phyloP scores from a whole-genome alignment of 2,113 vertebrate species.

The Colius striatus region DNA sequence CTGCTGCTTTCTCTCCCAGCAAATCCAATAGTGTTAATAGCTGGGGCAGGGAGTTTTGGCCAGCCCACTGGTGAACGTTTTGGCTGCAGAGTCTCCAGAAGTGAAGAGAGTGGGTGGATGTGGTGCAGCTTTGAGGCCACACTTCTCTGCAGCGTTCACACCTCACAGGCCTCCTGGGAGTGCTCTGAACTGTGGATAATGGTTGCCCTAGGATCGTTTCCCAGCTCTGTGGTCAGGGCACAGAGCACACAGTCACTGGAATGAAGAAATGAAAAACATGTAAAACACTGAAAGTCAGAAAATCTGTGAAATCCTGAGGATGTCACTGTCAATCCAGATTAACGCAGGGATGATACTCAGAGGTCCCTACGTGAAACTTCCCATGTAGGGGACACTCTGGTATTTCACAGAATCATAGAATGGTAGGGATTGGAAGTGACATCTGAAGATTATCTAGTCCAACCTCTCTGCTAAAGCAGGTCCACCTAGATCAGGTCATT shows the following conservation, averaged over 20 bases:
- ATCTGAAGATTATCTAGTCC: too few relatives aligned
- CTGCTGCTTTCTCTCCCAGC: neutral
- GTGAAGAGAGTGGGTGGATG: neutral
- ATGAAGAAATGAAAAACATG: neutral
- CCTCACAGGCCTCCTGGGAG: fast-evolving
- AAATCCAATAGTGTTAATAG: neutral
- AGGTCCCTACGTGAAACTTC: neutral
- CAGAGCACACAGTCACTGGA: fast-evolving
- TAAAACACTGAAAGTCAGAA: neutral
- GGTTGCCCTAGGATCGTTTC: neutral
- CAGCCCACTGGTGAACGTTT: neutral
- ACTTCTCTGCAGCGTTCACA: fast-evolving
- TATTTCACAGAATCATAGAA: too few relatives aligned
- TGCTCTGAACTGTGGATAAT: fast-evolving
- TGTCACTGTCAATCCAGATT: neutral
- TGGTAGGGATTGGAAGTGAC: too few relatives aligned
- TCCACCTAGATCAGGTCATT: too few relatives aligned
- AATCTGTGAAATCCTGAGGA: neutral
- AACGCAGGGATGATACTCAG: fast-evolving
- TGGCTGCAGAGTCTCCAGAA: neutral
- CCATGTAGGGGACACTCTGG: neutral
- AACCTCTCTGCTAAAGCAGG: too few relatives aligned
- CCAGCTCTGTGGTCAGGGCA: neutral
- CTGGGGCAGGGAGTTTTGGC: neutral
- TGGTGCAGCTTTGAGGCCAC: neutral